Percentiles rank a stretch among this genome's conserved stretches.
phyloP scores from a whole-genome alignment of 2,113 vertebrate species.

The Madoqua kirkii region DNA sequence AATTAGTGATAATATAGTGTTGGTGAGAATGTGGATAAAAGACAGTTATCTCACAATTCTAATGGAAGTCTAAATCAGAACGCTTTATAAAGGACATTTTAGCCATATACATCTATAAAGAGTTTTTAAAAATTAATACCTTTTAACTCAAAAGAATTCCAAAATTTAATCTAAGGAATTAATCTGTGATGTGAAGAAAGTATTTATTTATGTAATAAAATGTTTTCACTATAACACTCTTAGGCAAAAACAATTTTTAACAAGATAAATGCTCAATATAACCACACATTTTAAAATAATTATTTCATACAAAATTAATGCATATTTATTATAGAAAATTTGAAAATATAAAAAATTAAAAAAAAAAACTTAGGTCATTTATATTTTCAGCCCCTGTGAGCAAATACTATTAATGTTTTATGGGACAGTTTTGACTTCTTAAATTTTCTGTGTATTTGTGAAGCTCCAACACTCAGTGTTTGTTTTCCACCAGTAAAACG shows the following conservation, averaged over 20 bases:
- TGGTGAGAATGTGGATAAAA: background rate
- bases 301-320: background rate
- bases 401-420: background rate
- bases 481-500: background rate
- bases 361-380: background rate
- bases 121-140: background rate
- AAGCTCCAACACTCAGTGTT: background rate
- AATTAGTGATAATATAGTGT: background rate
- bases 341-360: background rate
- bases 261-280: background rate
- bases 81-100: background rate
- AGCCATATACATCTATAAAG: background rate
- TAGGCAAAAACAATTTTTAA: background rate
- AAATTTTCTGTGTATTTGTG: background rate
- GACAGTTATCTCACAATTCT: background rate
- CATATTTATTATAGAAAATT: background rate
- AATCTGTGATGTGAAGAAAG: background rate
- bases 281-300: background rate
- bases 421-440: background rate
- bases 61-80: background rate
- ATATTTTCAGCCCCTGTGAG: background rate
- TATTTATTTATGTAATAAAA: background rate
- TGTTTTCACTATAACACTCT: background rate
- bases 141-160: constrained; percentile 5
- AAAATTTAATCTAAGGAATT: background rate